Conservation (phyloP, 1,140 invertebrate species). For the Trichogramma pretiosum region DNA sequence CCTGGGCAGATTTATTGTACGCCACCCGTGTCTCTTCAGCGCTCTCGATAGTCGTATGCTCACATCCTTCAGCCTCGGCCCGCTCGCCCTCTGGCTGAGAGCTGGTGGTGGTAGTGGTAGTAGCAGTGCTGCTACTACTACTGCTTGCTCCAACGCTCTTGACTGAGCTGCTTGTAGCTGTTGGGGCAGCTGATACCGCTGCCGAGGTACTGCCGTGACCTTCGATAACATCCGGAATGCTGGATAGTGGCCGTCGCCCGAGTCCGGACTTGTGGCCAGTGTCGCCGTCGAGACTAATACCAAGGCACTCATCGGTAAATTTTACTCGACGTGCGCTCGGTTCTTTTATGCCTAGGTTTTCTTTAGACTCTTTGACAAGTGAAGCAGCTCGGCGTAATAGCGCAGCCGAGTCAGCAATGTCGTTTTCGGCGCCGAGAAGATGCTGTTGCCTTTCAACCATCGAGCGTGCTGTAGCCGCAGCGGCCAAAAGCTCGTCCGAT, state of each 20-base stretch:
- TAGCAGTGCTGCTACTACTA: conserved; percentile 22
- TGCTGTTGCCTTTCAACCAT: conserved; percentile 27
- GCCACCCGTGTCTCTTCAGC: conserved; percentile 31
- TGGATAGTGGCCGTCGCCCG: background rate
- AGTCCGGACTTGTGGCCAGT: no score
- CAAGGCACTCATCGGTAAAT: conserved; percentile 2
- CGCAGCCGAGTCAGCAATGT: conserved; percentile 11
- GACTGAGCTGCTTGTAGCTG: conserved; percentile 1
- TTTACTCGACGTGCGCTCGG: background rate
- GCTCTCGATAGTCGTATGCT: conserved; percentile 32
- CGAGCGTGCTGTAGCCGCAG: conserved; percentile 11
- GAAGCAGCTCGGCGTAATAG: conserved; percentile 1
- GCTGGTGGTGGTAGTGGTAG: conserved; percentile 13
- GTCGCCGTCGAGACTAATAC: background rate
- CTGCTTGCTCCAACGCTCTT: conserved; percentile 23
- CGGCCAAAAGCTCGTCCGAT: conserved; percentile 13
- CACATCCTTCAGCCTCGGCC: conserved; percentile 42
- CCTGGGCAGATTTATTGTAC: conserved; percentile 26
- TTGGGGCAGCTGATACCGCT: background rate
- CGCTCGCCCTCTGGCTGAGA: conserved; percentile 30
- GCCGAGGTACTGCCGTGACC: background rate
- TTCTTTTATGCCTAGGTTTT: background rate
- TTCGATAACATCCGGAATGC: background rate
- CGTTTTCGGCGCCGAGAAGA: conserved; percentile 27
- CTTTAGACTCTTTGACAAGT: background rate